Conservation (phyloP, 1,140 invertebrate genomes). For the Drosophila varians region DNA sequence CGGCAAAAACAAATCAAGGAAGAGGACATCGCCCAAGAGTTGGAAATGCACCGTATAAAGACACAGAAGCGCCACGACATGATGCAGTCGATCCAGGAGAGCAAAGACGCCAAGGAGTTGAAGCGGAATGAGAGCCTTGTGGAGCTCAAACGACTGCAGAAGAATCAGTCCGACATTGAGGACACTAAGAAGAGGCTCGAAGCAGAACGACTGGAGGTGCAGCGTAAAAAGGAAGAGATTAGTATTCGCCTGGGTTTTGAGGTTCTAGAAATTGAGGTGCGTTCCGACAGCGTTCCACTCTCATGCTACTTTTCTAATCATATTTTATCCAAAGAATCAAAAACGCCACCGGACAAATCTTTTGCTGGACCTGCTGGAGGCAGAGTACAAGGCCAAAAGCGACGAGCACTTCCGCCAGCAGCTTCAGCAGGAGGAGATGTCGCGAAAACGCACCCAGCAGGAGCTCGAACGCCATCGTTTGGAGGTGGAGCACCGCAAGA, state of each 20-base stretch:
- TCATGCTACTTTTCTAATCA: background rate
- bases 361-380: constrained; percentile 56
- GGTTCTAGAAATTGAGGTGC: constrained; percentile 48
- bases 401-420: constrained; percentile 61
- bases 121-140: constrained; percentile 5
- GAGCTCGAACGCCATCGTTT: constrained; percentile 50
- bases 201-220: constrained; percentile 4
- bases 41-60: constrained; percentile 18
- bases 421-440: constrained; percentile 48
- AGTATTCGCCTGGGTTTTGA: constrained; percentile 48
- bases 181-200: constrained; percentile 10
- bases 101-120: constrained; percentile 7
- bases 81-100: constrained; percentile 41
- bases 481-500: constrained; percentile 21
- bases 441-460: constrained; percentile 33
- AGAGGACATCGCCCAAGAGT: constrained; percentile 40
- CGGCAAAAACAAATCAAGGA: constrained; percentile 47
- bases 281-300: background rate
- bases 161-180: constrained; percentile 22
- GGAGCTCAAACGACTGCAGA: constrained; percentile 7
- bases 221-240: constrained; percentile 48
- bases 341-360: constrained; percentile 51
- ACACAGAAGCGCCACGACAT: constrained; percentile 29
- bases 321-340: constrained; percentile 20
- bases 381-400: constrained; percentile 62